Percentiles rank a stretch among this genome's conserved stretches.
These are phyloP conservation scores for Pararge aegeria DNA, from an alignment of 1,140 invertebrate genomes.

Conservation along the genomic window DNA sequence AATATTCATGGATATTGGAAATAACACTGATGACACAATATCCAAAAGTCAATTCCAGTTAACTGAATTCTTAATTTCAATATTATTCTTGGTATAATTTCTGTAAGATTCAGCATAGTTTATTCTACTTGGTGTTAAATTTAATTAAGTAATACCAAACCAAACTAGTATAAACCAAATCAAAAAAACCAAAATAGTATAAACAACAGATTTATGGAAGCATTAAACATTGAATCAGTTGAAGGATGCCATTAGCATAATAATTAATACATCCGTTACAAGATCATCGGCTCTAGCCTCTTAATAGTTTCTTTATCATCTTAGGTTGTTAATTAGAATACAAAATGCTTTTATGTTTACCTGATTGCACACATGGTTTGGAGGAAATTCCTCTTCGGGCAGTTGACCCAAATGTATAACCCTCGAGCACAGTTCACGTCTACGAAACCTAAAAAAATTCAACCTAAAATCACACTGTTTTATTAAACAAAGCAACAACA, in stretches of 20 bases:
- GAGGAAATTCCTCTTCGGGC: constrained; percentile 90
- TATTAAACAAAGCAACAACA: constrained; percentile 28
- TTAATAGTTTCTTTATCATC: constrained; percentile 18
- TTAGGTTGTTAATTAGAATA: not conserved
- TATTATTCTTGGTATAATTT: no score
- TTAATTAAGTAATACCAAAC: no score
- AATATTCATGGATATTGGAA: no score
- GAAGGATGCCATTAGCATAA: not conserved
- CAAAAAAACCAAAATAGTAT: no score
- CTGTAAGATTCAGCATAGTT: no score
- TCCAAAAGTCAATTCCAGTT: no score
- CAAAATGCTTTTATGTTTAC: constrained; percentile 39
- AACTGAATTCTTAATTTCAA: no score
- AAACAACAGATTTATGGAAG: no score
- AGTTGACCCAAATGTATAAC: constrained; percentile 74
- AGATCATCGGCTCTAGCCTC: not conserved
- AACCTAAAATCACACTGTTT: constrained; percentile 47
- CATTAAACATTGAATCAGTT: not conserved
- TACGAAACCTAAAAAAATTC: constrained; percentile 55
- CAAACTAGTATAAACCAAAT: no score
- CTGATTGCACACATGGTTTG: constrained; percentile 98
- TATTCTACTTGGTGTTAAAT: no score
- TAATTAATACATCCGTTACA: not conserved
- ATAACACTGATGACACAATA: no score
- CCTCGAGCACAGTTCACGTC: constrained; percentile 63